A percentile compares a stretch with the other conserved stretches of the same genome.
These are phyloP conservation scores for Macrosiphum euphorbiae DNA, from an alignment of 2,888 invertebrate genomes.

Conservation along the genomic window DNA sequence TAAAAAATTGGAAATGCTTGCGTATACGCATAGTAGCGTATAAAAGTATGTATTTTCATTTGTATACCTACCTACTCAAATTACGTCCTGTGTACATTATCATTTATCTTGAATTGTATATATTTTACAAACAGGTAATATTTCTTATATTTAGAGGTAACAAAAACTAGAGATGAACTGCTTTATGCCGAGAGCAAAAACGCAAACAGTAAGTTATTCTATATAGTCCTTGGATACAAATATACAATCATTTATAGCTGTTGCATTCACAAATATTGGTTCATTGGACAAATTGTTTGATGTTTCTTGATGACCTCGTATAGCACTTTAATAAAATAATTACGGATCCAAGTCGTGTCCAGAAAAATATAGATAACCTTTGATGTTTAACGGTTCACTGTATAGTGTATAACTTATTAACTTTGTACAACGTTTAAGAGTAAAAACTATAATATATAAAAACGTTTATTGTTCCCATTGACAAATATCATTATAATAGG, in stretches of 20 bases:
- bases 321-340: conserved; percentile 25
- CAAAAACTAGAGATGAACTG: not conserved
- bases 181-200: not conserved
- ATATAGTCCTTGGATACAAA: not conserved
- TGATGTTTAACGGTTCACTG: not conserved
- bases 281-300: conserved; percentile 4
- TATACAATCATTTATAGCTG: not conserved
- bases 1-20: not conserved
- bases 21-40: not conserved
- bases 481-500: not conserved
- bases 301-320: conserved; percentile 27
- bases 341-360: not conserved
- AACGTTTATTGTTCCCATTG: not conserved
- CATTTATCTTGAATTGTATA: not conserved
- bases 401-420: not conserved
- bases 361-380: conserved; percentile 34
- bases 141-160: not conserved
- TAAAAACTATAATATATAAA: not conserved
- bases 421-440: not conserved
- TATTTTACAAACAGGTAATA: not conserved
- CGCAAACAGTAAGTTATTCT: not conserved
- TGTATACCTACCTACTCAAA: not conserved
- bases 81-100: not conserved
- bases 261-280: not conserved
- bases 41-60: not conserved